Evolutionary conservation across 1,140 invertebrate genomes (phyloP).

Genomic region (Plectus sambesii): DNA sequence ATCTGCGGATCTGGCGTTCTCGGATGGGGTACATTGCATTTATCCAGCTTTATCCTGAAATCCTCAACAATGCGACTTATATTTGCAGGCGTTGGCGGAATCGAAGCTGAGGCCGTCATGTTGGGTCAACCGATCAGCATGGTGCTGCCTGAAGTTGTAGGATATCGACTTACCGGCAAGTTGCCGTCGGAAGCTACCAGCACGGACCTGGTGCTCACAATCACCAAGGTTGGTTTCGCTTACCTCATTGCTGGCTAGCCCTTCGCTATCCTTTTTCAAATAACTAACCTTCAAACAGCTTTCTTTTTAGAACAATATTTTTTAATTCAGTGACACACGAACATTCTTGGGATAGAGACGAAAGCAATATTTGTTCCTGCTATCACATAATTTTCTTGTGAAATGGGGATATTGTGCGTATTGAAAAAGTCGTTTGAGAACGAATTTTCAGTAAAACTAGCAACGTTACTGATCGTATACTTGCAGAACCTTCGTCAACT

Average conservation of each 20-base stretch:
- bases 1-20: slow-evolving; percentile 74
- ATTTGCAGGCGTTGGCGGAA: slow-evolving; percentile 52
- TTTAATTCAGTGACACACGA: not conserved
- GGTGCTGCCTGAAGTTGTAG: slow-evolving; percentile 86
- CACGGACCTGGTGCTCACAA: slow-evolving; percentile 90
- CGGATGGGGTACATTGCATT: slow-evolving; percentile 54
- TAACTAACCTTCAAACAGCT: too few relatives aligned
- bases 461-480: slow-evolving; percentile 3
- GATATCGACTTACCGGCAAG: slow-evolving; percentile 73
- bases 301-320: too few relatives aligned
- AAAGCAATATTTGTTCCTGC: too few relatives aligned
- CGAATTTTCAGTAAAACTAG: not conserved
- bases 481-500: slow-evolving; percentile 71
- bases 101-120: slow-evolving; percentile 58
- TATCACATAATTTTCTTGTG: slow-evolving; percentile 27
- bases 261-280: not conserved
- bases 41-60: not conserved
- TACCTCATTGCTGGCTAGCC: too few relatives aligned
- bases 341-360: slow-evolving; percentile 5
- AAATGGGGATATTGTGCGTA: slow-evolving; percentile 1
- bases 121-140: slow-evolving; percentile 89
- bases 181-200: slow-evolving; percentile 76
- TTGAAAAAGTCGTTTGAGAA: not conserved
- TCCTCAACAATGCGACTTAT: not conserved
- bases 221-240: slow-evolving; percentile 68